These are phyloP conservation scores for Hoplostethus mediterraneus DNA, from an alignment of 2,797 vertebrate genomes.

Conservation along the genomic window DNA sequence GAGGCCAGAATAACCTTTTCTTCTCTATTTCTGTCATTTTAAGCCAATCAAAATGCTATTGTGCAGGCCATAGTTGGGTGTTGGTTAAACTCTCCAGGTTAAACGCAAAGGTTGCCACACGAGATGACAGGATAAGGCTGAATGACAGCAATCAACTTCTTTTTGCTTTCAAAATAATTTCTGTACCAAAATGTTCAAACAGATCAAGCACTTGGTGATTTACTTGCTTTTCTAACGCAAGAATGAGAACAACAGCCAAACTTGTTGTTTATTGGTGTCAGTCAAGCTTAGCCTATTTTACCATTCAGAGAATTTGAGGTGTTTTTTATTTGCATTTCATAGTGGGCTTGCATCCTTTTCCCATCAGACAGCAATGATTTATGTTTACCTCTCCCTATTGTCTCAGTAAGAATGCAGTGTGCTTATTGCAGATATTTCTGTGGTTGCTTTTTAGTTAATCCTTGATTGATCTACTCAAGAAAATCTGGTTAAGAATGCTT, in stretches of 20 bases:
- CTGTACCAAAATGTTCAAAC: slow-evolving; percentile 30
- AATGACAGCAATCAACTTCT: slow-evolving; percentile 5
- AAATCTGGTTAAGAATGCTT: slow-evolving; percentile 46
- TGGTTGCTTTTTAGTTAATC: slow-evolving; percentile 70
- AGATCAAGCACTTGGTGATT: slow-evolving; percentile 21
- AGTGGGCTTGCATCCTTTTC: slow-evolving; percentile 41
- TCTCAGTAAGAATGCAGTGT: slow-evolving; percentile 50
- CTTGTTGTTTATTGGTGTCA: slow-evolving; percentile 67
- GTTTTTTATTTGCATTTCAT: slow-evolving; percentile 51
- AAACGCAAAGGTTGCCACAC: too few relatives aligned
- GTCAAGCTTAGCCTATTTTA: slow-evolving; percentile 78
- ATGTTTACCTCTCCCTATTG: slow-evolving; percentile 50
- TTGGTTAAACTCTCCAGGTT: too few relatives aligned
- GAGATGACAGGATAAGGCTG: too few relatives aligned
- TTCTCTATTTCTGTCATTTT: too few relatives aligned
- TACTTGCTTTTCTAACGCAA: slow-evolving; percentile 39
- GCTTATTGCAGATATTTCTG: slow-evolving; percentile 60
- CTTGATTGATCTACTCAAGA: slow-evolving; percentile 37
- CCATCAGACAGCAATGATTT: slow-evolving; percentile 50
- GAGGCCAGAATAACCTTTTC: too few relatives aligned
- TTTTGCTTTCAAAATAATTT: slow-evolving; percentile 2
- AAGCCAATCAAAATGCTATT: too few relatives aligned
- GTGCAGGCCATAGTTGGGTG: too few relatives aligned
- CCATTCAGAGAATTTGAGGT: slow-evolving; percentile 40
- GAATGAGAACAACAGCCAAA: slow-evolving; percentile 57